Base-by-base conservation (phyloP, 2,888 invertebrate genomes). In the Tiliacea aurago region DNA sequence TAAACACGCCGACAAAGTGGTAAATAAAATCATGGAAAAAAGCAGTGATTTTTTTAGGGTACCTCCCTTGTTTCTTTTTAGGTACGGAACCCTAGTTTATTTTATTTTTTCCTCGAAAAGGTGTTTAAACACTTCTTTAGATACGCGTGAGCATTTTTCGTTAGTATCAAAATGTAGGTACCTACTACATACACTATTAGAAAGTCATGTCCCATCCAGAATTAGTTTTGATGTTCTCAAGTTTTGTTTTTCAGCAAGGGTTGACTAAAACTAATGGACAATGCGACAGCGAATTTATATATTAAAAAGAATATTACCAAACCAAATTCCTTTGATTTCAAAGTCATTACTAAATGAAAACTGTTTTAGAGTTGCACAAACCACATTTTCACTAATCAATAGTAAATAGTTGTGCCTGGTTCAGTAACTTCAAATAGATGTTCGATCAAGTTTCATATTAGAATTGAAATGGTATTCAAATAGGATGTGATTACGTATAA, bases 391-490 rank as follows among this genome's bases (percentile, higher is more conserved):
- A 70, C 43, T 37, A 55, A 83, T 73, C 47, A 59, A 58, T 78
- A 72, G 65, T 43, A 53, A 80, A 85, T 78, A 85, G 81, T 70
- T 74, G 20, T 55, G 64, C 13, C 41, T 56, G 70, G 74, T 75
- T 70, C 61, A 70, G 80, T 81, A 76, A 74, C 65, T 83, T 74
- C 76, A 71, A 78, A 73, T 76, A 80, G 65, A 75, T 78, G 76
- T 81, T 80, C 76, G 58, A 85, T 86, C 84, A 79, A 84, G 79
- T 87, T 85, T 87, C 78, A 78, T 82, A 86, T 89, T 86, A 87
- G 84, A 87, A 87, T 90, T 77, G 73, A 86, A 90, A 91, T 90
- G 84, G 84, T 88, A 92, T 91, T 90, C 87, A 87, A 89, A 89
- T 91, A 84, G 86, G 81, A 88, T 82, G 80, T 88, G 85, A 88